Evolutionary conservation across 2,797 vertebrate genomes (phyloP), one percentile per base, ranked within the genome.

Genomic region (Uromys caudimaculatus): DNA sequence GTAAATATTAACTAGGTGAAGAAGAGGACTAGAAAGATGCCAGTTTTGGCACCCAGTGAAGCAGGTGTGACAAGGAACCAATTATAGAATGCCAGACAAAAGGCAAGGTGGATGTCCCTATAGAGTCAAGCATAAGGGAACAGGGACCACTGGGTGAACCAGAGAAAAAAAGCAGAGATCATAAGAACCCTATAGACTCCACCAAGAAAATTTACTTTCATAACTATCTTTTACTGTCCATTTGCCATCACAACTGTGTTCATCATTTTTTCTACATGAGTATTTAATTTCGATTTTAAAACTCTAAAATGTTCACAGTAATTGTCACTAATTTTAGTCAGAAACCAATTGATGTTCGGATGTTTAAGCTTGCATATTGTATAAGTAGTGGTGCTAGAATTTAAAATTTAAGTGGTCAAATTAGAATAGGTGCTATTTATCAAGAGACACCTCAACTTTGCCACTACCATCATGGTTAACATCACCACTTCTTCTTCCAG

Each of bases 1-100:
- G 29, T 92, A 97, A 94, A 97, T 88, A 73, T 79, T 92, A 90
- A 92, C n/a, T 35, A 84, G 44, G 32, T 90, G 81, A 96, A 81
- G 38, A 29, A 29, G 2, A 52, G 38, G 10, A 47, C 9, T 11
- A 75, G 81, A 71, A 29, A 90, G 23, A 95, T 87, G 64, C n/a
- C 71, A 64, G 44, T 83, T n/a, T 19, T 67, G 24, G 90, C 9
- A 79, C 89, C 47, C 44, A 1, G 0, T 5, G 27, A 94, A 88
- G 64, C 58, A 81, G 52, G n/a, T n/a, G 52, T 86, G 41, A 44
- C 56, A 14, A 56, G 58, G 79, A 90, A 86, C 4, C 4, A 10
- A 82, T 78, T 44, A 69, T 23, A 12, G 2, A 13, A 38, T 93
- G 14, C 8, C 71, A 81, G 44, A 93, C 41, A 41, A 92, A 81